Conservation (phyloP, 30 jellyfish, hydroid and myxozoan genomes). For the Clytia hemisphaerica region DNA sequence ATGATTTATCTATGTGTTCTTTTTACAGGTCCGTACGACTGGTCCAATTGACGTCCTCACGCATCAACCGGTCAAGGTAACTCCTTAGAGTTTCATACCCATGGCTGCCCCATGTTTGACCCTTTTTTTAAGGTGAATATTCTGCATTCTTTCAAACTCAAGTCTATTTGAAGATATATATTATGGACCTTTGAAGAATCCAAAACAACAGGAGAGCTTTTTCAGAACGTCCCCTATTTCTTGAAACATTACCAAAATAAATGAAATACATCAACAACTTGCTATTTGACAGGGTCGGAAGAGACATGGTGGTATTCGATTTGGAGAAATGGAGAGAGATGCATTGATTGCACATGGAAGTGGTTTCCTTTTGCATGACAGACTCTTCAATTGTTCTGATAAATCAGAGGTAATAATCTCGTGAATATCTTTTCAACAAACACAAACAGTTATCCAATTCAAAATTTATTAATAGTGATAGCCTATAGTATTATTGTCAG, state of each 20-base stretch:
- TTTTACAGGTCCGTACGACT: constrained; percentile 87
- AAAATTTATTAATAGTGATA: too few species aligned
- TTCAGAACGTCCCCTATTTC: too few species aligned
- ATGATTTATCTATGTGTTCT: too few species aligned
- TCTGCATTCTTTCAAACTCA: too few species aligned
- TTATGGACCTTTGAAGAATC: not conserved
- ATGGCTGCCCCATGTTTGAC: not conserved
- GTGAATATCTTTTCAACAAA: not conserved
- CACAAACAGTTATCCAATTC: too few species aligned
- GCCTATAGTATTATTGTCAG: too few species aligned
- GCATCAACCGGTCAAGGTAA: constrained; percentile 97
- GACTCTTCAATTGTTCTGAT: constrained; percentile 92
- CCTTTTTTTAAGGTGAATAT: too few species aligned
- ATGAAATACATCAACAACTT: not conserved
- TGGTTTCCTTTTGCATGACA: constrained; percentile 89
- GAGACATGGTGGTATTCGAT: constrained; percentile 98
- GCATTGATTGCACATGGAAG: constrained; percentile 98
- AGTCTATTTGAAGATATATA: not conserved
- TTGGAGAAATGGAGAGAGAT: constrained; percentile 99
- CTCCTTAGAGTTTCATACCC: not conserved
- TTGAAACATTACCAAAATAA: too few species aligned
- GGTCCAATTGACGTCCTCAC: constrained; percentile 95
- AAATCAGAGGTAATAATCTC: constrained; percentile 50
- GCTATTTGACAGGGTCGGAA: constrained; percentile 71
- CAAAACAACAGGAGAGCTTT: not conserved